These are phyloP conservation scores for Apostichopus leukothele DNA, from an alignment of 53 echinoderm and acorn worm genomes.

Conservation along the genomic window DNA sequence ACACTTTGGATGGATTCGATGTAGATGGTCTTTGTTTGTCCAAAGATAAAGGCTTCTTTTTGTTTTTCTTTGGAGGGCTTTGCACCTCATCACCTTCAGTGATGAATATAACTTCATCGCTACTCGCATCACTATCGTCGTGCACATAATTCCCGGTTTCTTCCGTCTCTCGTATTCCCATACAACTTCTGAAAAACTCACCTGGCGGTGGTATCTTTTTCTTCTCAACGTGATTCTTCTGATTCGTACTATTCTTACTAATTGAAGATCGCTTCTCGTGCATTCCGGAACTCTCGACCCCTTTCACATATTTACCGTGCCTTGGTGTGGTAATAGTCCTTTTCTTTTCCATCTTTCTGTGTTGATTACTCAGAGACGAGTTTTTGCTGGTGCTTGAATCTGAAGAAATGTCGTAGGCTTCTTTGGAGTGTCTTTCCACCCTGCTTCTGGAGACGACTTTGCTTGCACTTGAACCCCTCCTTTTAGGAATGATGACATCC, in stretches of 20 bases:
- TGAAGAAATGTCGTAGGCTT: neutral
- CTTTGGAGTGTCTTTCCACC: neutral
- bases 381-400: neutral
- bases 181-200: neutral
- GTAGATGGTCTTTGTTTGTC: neutral
- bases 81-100: too few species aligned
- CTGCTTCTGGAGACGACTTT: too few species aligned
- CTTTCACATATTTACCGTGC: neutral
- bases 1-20: neutral
- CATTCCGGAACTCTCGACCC: neutral
- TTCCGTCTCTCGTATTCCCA: neutral
- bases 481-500: too few species aligned
- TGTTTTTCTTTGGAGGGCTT: neutral
- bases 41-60: neutral
- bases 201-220: neutral
- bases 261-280: neutral
- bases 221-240: neutral
- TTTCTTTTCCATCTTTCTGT: neutral
- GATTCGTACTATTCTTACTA: too few species aligned
- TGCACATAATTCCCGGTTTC: neutral
- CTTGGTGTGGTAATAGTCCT: neutral
- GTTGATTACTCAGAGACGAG: neutral
- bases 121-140: neutral
- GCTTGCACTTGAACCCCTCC: too few species aligned
- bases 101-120: neutral